phyloP scores from a whole-genome alignment of 2,797 vertebrate genomes.

The Alauda arvensis region DNA sequence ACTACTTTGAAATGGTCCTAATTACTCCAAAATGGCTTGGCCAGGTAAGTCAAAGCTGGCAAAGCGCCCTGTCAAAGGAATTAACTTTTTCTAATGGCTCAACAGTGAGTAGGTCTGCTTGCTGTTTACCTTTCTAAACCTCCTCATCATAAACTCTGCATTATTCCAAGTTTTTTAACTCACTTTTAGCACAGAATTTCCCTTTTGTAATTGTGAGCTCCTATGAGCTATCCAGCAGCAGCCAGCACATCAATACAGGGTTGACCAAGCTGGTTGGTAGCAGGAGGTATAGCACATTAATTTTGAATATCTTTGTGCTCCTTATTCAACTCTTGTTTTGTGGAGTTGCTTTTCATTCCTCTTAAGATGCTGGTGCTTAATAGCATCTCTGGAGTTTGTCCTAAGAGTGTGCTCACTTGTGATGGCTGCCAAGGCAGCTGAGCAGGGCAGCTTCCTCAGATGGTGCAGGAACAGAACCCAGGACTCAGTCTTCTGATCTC shows the following conservation, averaged over 20 bases:
- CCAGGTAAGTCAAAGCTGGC: neutral
- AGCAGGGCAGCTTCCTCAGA: too few species aligned
- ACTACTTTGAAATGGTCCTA: neutral
- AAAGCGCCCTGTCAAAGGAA: neutral
- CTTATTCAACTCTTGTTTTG: neutral
- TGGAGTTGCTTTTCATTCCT: neutral
- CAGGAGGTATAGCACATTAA: neutral
- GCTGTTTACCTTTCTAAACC: neutral
- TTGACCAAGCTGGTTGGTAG: neutral
- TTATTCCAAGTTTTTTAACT: neutral
- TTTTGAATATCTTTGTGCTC: neutral
- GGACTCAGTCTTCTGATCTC: too few species aligned
- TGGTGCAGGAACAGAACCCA: too few species aligned
- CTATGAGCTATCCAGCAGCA: neutral
- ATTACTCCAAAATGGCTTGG: neutral
- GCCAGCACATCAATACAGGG: rapidly evolving
- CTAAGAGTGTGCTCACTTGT: neutral
- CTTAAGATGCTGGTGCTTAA: neutral
- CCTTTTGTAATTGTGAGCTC: neutral
- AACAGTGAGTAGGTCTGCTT: neutral
- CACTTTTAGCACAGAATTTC: neutral
- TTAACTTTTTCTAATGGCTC: neutral
- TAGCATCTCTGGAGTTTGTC: neutral
- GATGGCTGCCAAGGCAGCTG: too few species aligned
- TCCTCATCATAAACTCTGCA: neutral